These are phyloP conservation scores for Caenorhabditis brenneri DNA, from an alignment of 1,140 invertebrate species.

Conservation along the genomic window DNA sequence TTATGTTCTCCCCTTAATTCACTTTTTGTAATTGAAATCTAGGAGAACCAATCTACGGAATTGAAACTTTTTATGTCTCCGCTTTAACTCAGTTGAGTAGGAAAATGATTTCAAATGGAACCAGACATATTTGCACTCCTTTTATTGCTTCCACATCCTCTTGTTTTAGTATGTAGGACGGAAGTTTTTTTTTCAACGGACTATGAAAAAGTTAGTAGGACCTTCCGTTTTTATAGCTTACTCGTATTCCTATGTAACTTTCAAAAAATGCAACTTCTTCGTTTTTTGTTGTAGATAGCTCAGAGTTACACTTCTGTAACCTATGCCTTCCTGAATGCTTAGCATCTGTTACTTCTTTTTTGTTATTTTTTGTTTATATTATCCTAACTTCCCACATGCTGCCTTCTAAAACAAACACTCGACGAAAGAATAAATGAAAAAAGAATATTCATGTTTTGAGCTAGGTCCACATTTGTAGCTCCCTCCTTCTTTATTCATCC, in stretches of 20 bases:
- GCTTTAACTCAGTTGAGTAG: background rate
- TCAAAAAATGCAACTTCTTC: background rate
- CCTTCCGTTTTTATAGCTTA: too few species aligned
- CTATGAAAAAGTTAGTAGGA: too few species aligned
- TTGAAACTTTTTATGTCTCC: background rate
- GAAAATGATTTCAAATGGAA: background rate
- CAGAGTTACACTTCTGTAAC: too few species aligned
- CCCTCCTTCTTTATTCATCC: background rate
- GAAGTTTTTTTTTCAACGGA: background rate
- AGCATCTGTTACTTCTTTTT: background rate
- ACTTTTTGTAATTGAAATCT: background rate
- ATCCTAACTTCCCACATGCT: background rate
- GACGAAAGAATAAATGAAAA: background rate
- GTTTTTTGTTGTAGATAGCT: background rate
- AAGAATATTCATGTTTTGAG: background rate
- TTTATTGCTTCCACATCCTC: background rate
- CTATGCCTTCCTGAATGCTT: too few species aligned
- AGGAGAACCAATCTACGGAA: background rate
- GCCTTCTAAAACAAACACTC: background rate
- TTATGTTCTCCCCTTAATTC: background rate
- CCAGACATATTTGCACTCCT: conserved; percentile 8
- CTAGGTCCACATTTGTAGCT: background rate
- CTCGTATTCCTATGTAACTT: too few species aligned
- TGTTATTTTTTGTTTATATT: background rate
- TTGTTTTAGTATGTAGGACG: background rate